These are phyloP conservation scores for Coptodon bakossiorum DNA, from an alignment of 2,113 vertebrate genomes.

Conservation along the genomic window DNA sequence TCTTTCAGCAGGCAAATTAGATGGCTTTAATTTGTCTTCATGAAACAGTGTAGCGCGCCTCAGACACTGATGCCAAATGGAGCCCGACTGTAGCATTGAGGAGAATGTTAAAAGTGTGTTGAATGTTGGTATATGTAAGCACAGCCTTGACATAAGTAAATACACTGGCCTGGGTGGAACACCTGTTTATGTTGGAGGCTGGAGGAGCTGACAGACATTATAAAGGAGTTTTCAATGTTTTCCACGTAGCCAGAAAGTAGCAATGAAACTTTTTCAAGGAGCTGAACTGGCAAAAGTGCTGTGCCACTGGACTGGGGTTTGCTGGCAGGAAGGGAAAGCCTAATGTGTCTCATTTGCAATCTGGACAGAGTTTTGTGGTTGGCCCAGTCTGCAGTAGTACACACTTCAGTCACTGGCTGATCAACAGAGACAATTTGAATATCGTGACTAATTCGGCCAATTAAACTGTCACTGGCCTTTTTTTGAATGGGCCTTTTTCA, in stretches of 20 bases:
- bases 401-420: slow-evolving; percentile 62
- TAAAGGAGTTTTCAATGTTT: slow-evolving; percentile 60
- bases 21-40: slow-evolving; percentile 66
- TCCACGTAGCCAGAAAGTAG: slow-evolving; percentile 57
- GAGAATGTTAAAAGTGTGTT: slow-evolving; percentile 66
- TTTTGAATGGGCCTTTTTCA: slow-evolving; percentile 54
- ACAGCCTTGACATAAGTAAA: slow-evolving; percentile 68
- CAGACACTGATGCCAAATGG: slow-evolving; percentile 48
- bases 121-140: slow-evolving; percentile 68
- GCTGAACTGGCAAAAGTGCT: slow-evolving; percentile 31
- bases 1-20: slow-evolving; percentile 66
- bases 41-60: slow-evolving; percentile 52
- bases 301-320: slow-evolving; percentile 36
- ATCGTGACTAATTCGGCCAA: slow-evolving; percentile 70
- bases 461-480: slow-evolving; percentile 64
- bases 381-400: slow-evolving; percentile 31
- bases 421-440: slow-evolving; percentile 63
- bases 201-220: slow-evolving; percentile 62
- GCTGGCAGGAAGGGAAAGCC: slow-evolving; percentile 45
- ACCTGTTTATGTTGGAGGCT: slow-evolving; percentile 69
- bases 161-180: slow-evolving; percentile 59
- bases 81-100: slow-evolving; percentile 36
- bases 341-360: slow-evolving; percentile 60
- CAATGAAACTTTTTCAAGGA: slow-evolving; percentile 43
- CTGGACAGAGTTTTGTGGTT: slow-evolving; percentile 49